A percentile compares a stretch with the other conserved stretches of the same genome.
Conservation (phyloP, 2,113 vertebrate genomes). For the Myanophis thanlyinensis region DNA sequence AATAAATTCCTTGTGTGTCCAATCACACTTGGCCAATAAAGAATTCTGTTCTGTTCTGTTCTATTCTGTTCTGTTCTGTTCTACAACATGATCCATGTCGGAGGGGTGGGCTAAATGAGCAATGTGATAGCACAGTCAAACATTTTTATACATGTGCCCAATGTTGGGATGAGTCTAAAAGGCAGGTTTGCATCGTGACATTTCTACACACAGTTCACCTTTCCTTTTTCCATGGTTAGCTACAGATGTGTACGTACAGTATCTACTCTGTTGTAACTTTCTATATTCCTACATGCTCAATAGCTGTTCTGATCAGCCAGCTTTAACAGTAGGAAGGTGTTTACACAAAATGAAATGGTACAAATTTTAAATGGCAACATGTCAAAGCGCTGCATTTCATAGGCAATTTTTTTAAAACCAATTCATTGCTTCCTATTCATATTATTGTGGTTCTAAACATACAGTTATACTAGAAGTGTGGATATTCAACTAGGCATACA, state of each 20-base stretch:
- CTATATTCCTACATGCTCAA: conserved; percentile 28
- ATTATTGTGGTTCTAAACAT: not conserved
- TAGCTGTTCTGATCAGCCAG: conserved; percentile 14
- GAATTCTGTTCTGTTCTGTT: no score
- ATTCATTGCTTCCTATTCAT: not conserved
- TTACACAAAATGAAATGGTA: not conserved
- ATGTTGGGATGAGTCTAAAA: not conserved
- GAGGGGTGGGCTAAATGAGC: not conserved
- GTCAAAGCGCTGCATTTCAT: not conserved
- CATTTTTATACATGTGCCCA: not conserved
- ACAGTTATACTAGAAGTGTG: not conserved
- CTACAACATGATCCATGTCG: not conserved
- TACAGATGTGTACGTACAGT: not conserved
- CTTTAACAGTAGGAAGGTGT: conserved; percentile 36
- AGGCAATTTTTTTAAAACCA: not conserved
- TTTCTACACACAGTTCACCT: not conserved
- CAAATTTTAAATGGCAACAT: not conserved
- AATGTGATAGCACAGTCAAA: not conserved
- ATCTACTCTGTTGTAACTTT: conserved; percentile 49
- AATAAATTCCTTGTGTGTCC: no score
- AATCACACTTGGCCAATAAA: no score
- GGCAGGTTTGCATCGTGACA: not conserved
- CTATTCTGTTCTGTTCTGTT: no score
- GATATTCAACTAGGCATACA: not conserved
- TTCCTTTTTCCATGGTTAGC: not conserved